phyloP scores from a whole-genome alignment of 2,888 invertebrate genomes.

The Caenorhabditis doughertyi region DNA sequence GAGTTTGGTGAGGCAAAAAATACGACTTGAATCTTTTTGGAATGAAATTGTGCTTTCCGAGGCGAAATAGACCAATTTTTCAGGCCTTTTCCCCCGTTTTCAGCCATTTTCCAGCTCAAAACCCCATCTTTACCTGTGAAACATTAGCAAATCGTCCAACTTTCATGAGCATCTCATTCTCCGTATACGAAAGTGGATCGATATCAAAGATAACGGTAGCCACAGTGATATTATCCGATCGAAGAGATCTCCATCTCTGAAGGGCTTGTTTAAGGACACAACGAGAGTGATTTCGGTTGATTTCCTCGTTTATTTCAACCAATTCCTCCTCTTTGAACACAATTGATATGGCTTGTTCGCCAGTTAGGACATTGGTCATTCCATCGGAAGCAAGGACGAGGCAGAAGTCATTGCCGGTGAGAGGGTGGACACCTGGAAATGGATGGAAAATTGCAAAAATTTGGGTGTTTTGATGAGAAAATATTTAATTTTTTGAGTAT shows the following conservation, averaged over 20 bases:
- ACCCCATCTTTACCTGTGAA: slow-evolving; percentile 11
- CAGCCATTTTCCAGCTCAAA: too few species aligned
- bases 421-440: slow-evolving; percentile 15
- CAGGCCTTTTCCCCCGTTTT: too few species aligned
- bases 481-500: background rate
- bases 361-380: slow-evolving; percentile 94
- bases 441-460: too few species aligned
- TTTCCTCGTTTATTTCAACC: slow-evolving; percentile 41
- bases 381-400: slow-evolving; percentile 97
- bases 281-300: slow-evolving; percentile 90
- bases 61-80: too few species aligned
- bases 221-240: slow-evolving; percentile 97
- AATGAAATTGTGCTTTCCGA: too few species aligned
- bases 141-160: slow-evolving; percentile 23
- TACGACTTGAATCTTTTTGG: too few species aligned
- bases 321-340: slow-evolving; percentile 39
- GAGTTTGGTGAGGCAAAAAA: too few species aligned
- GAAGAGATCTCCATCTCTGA: slow-evolving; percentile 91
- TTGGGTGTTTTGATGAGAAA: too few species aligned
- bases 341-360: slow-evolving; percentile 87
- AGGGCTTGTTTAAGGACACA: slow-evolving; percentile 90
- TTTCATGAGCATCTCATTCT: slow-evolving; percentile 34
- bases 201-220: slow-evolving; percentile 88
- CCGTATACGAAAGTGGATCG: slow-evolving; percentile 13
- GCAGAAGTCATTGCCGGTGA: slow-evolving; percentile 85